phyloP scores from a whole-genome alignment of 2,797 vertebrate genomes.

The Sparidentex hasta region DNA sequence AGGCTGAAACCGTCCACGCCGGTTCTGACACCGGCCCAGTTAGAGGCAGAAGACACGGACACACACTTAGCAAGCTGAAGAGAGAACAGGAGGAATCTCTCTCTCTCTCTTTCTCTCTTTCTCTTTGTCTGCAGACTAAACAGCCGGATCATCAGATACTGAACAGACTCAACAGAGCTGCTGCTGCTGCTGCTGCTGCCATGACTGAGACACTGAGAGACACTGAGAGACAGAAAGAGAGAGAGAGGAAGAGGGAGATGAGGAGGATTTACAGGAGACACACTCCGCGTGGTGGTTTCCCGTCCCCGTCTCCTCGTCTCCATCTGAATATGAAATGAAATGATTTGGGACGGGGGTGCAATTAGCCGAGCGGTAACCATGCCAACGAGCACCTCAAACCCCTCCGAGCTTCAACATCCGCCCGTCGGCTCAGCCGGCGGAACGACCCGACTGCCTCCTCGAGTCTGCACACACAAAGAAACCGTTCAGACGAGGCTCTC shows the following conservation, averaged over 20 bases:
- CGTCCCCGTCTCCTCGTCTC: slow-evolving; percentile 8
- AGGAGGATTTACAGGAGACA: slow-evolving; percentile 10
- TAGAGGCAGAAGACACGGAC: neutral
- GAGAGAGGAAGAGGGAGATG: neutral
- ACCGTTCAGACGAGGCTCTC: neutral
- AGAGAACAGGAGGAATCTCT: neutral
- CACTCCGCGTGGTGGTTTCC: slow-evolving; percentile 4
- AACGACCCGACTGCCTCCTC: neutral
- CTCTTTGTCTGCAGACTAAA: slow-evolving; percentile 25
- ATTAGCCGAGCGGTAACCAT: slow-evolving; percentile 47
- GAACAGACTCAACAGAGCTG: slow-evolving; percentile 46
- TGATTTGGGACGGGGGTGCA: slow-evolving; percentile 28
- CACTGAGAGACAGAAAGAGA: neutral
- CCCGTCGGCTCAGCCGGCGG: neutral
- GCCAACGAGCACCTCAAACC: slow-evolving; percentile 47
- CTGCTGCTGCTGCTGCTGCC: neutral
- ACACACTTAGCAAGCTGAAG: neutral
- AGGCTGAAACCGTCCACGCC: neutral
- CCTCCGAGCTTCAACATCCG: neutral
- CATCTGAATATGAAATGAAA: slow-evolving; percentile 41
- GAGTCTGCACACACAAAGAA: neutral
- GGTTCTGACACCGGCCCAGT: neutral
- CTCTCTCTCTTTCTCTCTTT: neutral
- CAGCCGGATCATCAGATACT: slow-evolving; percentile 27
- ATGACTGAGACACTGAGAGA: no score